phyloP scores from a whole-genome alignment of 2,888 invertebrate genomes.

The Xestoiulus laeticollis region DNA sequence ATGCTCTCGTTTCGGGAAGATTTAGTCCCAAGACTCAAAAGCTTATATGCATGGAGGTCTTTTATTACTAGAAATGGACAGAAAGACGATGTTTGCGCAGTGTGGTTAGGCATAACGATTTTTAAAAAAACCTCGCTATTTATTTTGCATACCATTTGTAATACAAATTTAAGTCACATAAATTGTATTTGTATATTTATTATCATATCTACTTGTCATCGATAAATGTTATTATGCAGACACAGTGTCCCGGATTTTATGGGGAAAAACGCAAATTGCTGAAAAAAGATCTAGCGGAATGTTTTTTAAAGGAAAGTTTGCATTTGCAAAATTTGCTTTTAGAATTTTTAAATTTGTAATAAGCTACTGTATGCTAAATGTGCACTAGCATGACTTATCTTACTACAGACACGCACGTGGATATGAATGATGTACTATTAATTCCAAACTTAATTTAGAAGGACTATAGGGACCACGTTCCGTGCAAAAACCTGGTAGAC shows the following conservation, averaged over 20 bases:
- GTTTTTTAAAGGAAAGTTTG: no score
- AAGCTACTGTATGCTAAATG: no score
- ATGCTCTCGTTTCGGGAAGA: not conserved
- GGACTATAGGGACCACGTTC: no score
- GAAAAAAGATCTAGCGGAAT: not conserved
- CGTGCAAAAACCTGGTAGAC: no score
- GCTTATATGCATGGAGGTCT: not conserved
- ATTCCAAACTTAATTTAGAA: no score
- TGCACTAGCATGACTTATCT: no score
- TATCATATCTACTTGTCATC: not conserved
- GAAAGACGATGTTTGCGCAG: not conserved
- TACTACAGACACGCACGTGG: no score
- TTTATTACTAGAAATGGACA: not conserved
- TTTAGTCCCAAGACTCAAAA: not conserved
- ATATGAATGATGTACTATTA: no score
- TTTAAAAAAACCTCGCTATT: not conserved
- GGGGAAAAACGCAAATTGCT: not conserved
- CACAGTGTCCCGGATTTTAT: not conserved
- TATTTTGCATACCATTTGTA: not conserved
- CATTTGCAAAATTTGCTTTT: no score
- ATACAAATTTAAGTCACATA: not conserved
- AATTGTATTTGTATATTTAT: not conserved
- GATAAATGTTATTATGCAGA: not conserved
- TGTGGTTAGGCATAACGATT: not conserved
- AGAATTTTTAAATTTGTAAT: no score